These are phyloP conservation scores for Steinernema khuongi DNA, from an alignment of 1,140 invertebrate genomes.

Conservation along the genomic window DNA sequence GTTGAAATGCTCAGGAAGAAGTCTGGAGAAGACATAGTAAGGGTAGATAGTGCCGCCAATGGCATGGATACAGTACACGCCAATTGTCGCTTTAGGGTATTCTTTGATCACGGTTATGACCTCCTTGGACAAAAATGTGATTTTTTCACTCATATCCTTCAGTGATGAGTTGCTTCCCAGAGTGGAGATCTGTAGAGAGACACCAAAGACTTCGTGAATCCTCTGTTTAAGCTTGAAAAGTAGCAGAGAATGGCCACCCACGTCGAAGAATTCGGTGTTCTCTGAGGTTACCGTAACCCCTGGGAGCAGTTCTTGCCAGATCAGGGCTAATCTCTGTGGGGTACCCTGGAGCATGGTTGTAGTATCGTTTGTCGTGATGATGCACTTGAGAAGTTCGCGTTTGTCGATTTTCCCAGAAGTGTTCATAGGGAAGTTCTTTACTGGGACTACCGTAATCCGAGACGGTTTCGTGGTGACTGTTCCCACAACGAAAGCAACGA, in stretches of 20 bases:
- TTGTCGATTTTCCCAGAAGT: slow-evolving; percentile 43
- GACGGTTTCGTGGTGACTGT: not conserved
- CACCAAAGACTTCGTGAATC: slow-evolving; percentile 36
- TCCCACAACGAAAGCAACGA: slow-evolving; percentile 31
- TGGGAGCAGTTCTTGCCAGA: not conserved
- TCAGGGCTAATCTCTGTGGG: slow-evolving; percentile 13
- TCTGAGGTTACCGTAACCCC: not conserved
- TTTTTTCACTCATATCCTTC: slow-evolving; percentile 19
- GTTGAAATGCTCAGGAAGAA: slow-evolving; percentile 34
- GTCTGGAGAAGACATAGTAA: slow-evolving; percentile 38
- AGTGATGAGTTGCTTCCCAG: slow-evolving; percentile 25
- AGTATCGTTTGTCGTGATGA: slow-evolving; percentile 15
- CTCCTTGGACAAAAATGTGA: not conserved
- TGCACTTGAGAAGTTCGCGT: slow-evolving; percentile 5
- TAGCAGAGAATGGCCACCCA: slow-evolving; percentile 42
- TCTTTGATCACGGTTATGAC: slow-evolving; percentile 21
- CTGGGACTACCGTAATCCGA: slow-evolving; percentile 20
- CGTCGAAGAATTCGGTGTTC: slow-evolving; percentile 32
- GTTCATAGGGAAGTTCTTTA: slow-evolving; percentile 37
- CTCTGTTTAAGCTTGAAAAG: slow-evolving; percentile 25
- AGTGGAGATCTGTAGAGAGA: slow-evolving; percentile 25
- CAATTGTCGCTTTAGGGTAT: slow-evolving; percentile 28
- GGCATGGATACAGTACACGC: slow-evolving; percentile 44
- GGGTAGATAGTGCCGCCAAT: slow-evolving; percentile 48
- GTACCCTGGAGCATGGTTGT: slow-evolving; percentile 15